Base-by-base conservation (phyloP, 2,113 vertebrate species). In the Bagarius yarrelli region DNA sequence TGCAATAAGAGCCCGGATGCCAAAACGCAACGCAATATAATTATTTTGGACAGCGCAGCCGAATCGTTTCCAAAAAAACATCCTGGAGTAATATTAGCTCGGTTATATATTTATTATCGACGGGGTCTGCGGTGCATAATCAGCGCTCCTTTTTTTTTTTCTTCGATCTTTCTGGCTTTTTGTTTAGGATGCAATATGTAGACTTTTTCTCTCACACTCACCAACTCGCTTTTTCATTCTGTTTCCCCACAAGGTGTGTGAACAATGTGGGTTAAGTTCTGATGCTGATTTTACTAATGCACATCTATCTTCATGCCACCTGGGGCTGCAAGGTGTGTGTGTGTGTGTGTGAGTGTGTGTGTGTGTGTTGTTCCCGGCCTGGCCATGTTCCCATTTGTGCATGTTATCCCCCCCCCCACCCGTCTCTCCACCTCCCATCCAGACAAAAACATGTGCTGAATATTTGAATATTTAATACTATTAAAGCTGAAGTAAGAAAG, bases 381-480 rank as follows among this genome's bases (percentile, higher is more conserved):
- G 85, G 85, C 83, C 67, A 73, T 55, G 25, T 83, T 84, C 80
- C 78, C 81, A 50, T 63, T 83, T 44, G 14, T 78, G 60, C 69
- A 74, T 81, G 21, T 61, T 50, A 80, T 47, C 80, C 83, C 81
- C 82, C 81, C 84, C 76, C 76, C 64, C 83, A 78, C 87, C 87
- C 78, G 84, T 82, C n/a, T 79, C 80, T 57, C 87, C 88, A 87
- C 87, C 80, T 88, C 83, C 83, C 84, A 86, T 88, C 90, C 87
- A 87, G 90, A 55, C 87, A 88, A 88, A 89, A 83, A 85, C 90
- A 92, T 91, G 88, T 90, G 90, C 90, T 91, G 91, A 93, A 92
- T 92, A 93, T 87, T 88, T 92, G 89, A 92, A 93, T 93, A 90
- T 92, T 93, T 93, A 90, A 93, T 91, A 87, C 81, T 89, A 91